Evolutionary conservation across 2,888 invertebrate genomes (phyloP).

Genomic region (Bruchidius siliquastri): DNA sequence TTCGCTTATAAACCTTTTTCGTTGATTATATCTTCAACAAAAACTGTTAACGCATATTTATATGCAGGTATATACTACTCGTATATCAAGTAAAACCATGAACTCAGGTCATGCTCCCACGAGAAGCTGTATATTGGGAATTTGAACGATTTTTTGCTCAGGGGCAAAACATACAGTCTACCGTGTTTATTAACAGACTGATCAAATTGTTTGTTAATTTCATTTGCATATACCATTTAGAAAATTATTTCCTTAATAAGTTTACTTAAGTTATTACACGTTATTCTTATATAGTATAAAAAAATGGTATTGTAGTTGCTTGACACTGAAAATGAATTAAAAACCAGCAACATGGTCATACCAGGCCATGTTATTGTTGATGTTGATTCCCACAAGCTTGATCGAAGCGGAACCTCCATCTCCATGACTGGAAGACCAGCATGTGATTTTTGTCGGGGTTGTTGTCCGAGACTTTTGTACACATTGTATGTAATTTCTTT

Average conservation of each 20-base stretch:
- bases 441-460: too few relatives aligned
- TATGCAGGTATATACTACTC: neutral
- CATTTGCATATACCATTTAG: neutral
- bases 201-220: neutral
- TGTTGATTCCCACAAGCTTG: too few relatives aligned
- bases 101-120: neutral
- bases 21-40: neutral
- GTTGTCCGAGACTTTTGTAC: too few relatives aligned
- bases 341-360: too few relatives aligned
- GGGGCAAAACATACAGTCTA: neutral
- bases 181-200: neutral
- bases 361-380: too few relatives aligned
- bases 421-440: too few relatives aligned
- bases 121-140: neutral
- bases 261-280: neutral
- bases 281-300: neutral
- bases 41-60: neutral
- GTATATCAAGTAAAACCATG: neutral
- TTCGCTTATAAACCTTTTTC: neutral
- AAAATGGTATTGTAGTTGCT: neutral
- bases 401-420: too few relatives aligned
- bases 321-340: too few relatives aligned
- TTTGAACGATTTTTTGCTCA: neutral
- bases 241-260: neutral
- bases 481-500: too few relatives aligned